Conservation (phyloP, 2,888 invertebrate genomes). For the Erannis defoliaria region DNA sequence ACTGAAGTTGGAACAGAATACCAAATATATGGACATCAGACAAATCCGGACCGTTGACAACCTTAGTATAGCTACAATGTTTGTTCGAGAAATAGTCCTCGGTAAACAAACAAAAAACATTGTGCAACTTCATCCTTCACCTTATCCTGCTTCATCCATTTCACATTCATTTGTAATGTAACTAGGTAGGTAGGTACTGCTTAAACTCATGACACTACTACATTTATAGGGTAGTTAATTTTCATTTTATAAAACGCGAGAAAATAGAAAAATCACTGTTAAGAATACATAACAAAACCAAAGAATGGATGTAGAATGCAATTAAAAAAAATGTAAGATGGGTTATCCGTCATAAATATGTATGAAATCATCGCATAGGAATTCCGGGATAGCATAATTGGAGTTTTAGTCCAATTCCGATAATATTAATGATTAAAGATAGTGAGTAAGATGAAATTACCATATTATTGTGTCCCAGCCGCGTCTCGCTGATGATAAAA, state of each 20-base stretch:
- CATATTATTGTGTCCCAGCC: conserved; percentile 22
- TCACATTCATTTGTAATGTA: too few species aligned
- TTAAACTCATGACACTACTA: too few species aligned
- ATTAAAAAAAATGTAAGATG: background rate
- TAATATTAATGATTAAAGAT: background rate
- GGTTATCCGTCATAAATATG: conserved; percentile 6
- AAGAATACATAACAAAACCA: background rate
- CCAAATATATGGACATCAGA: too few species aligned
- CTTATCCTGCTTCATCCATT: too few species aligned
- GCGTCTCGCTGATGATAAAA: conserved; percentile 10
- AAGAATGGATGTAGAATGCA: background rate
- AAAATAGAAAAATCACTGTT: background rate
- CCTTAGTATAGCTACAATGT: too few species aligned
- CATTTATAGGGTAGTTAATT: background rate
- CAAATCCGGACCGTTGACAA: too few species aligned
- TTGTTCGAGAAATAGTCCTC: too few species aligned
- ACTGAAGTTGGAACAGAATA: too few species aligned
- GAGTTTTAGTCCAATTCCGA: background rate
- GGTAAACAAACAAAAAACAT: too few species aligned
- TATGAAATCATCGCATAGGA: conserved; percentile 2
- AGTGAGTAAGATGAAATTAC: conserved; percentile 28
- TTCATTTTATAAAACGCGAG: background rate
- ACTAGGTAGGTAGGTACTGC: too few species aligned
- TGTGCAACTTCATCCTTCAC: too few species aligned
- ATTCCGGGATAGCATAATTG: background rate